Conservation (phyloP, 35 echinoderm and acorn worm genomes). For the Ptychodera flava region DNA sequence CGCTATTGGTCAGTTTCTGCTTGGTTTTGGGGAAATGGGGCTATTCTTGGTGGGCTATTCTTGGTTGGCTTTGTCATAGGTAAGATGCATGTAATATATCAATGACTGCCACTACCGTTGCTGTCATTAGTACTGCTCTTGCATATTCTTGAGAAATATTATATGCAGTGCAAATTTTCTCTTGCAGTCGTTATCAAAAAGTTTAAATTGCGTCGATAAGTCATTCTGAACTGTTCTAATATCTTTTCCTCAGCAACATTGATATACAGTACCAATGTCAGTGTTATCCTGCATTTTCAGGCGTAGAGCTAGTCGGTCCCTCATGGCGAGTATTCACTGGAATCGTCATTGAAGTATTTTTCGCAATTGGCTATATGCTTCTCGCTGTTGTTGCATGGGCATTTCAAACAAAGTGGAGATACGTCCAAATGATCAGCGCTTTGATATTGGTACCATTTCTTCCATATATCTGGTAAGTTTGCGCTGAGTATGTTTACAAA, state of each 20-base stretch:
- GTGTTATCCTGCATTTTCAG: no score
- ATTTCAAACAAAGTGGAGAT: conserved; percentile 36
- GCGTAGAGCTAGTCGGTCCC: conserved; percentile 37
- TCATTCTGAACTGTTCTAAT: background rate
- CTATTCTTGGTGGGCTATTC: conserved; percentile 56
- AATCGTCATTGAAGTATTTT: conserved; percentile 12
- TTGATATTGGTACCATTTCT: conserved; percentile 18
- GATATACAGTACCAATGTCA: no score
- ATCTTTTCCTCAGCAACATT: no score
- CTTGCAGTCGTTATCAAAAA: background rate
- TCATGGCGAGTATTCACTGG: conserved; percentile 35
- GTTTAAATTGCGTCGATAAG: background rate
- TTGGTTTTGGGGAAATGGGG: conserved; percentile 46
- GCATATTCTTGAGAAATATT: background rate
- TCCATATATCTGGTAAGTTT: background rate
- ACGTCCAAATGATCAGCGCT: conserved; percentile 22
- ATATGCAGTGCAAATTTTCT: background rate
- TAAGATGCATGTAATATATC: background rate
- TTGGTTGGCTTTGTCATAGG: conserved; percentile 66
- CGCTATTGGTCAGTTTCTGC: conserved; percentile 12
- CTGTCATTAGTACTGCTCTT: background rate
- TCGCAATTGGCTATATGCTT: conserved; percentile 43
- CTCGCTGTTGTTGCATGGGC: conserved; percentile 34
- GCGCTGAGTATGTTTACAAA: no score
- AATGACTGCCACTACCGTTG: background rate